A percentile compares a stretch with the other conserved stretches of the same genome.
Evolutionary conservation across 2,888 invertebrate genomes (phyloP).

Genomic region (Dioctria linearis): DNA sequence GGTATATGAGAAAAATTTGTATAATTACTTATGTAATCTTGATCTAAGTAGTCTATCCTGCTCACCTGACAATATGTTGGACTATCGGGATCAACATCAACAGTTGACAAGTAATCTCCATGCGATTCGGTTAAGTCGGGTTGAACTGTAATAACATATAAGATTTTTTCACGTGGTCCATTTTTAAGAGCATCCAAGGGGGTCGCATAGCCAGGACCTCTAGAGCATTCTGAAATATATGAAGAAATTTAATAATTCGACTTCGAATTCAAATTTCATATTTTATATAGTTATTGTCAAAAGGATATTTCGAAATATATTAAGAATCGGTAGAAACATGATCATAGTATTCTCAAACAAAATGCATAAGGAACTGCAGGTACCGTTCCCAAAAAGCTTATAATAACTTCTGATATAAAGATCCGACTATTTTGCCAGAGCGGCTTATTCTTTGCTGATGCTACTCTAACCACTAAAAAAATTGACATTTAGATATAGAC

Average conservation of each 20-base stretch:
- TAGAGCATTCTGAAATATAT: not conserved
- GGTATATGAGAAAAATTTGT: not conserved
- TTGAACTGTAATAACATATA: constrained; percentile 92
- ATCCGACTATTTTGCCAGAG: too few species aligned
- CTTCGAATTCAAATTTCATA: not conserved
- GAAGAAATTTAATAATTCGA: too few species aligned
- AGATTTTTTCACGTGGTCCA: constrained; percentile 86
- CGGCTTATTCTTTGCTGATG: too few species aligned
- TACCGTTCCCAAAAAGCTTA: too few species aligned
- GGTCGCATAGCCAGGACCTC: constrained; percentile 84
- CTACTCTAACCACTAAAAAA: too few species aligned
- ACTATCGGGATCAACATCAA: constrained; percentile 92
- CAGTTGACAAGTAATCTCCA: constrained; percentile 90
- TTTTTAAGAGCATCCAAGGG: constrained; percentile 86
- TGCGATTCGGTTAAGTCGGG: constrained; percentile 77
- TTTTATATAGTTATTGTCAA: too few species aligned
- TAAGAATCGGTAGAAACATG: too few species aligned
- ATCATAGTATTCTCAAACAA: too few species aligned
- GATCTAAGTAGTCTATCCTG: not conserved
- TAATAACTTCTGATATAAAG: too few species aligned
- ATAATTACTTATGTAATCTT: not conserved
- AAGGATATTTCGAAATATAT: too few species aligned
- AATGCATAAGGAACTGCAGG: too few species aligned
- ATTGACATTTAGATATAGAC: too few species aligned
- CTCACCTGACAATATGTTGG: constrained; percentile 85